Base-by-base conservation (phyloP, 1,140 invertebrate genomes). In the Drosophila takahashii region DNA sequence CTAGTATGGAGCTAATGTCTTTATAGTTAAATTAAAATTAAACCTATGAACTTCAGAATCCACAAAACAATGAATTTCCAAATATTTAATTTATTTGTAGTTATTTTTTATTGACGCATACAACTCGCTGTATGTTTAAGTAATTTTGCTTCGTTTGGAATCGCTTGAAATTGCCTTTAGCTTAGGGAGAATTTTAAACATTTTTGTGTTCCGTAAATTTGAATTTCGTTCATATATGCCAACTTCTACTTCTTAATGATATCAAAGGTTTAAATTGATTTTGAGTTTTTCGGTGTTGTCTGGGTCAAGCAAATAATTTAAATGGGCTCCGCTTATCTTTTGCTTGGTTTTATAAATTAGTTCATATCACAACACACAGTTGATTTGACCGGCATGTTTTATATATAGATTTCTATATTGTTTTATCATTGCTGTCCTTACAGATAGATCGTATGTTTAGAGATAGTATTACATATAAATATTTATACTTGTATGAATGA, bases 301-400 rank as follows among this genome's bases (percentile, higher is more conserved):
- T 59, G 56, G 62, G 62, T 47, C 47, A 86, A 81, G 78, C 77
- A 70, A 77, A 62, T 32, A 22, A 47, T 34, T 61, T 56, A 66
- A 48, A 32, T 59, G 74, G 48, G 48, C 52, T 74, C 50, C 45
- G 65, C 72, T 67, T 67, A 37, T 39, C 59, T 72, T 74, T 74
- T 44, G 58, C 56, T 60, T 77, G 42, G 47, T 57, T 76, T 89
- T 89, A 89, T 89, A 87, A 87, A 87, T 86, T 87, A 90, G 72
- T 87, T 90, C 86, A 90, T 90, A 90, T 90, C 86, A 90, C 86
- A 90, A 90, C 86, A 90, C 86, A 87, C 86, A 90, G 81, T 90
- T 90, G 80, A 89, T 87, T 89, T 79, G 76, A 79, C 84, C 79
- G 78, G 69, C 61, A 77, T 85, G 56, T 65, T 74, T 62, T 75